These are phyloP conservation scores for Albula goreensis DNA, from an alignment of 2,113 vertebrate genomes.

Conservation along the genomic window DNA sequence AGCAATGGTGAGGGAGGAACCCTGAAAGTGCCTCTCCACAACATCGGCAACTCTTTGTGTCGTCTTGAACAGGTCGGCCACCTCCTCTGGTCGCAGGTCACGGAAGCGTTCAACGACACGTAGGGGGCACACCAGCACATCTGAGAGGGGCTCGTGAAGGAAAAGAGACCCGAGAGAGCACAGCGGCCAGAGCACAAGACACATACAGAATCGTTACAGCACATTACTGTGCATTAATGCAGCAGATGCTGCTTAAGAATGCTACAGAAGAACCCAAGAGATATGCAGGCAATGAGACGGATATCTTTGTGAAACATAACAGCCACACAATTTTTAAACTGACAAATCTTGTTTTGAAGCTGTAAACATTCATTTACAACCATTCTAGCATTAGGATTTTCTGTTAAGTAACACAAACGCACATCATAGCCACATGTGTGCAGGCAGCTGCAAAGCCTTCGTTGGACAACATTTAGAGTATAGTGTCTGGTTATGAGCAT, in stretches of 20 bases:
- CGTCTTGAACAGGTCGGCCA: conserved; percentile 77
- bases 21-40: conserved; percentile 83
- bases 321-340: too few relatives aligned
- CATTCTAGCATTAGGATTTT: too few relatives aligned
- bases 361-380: too few relatives aligned
- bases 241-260: neutral
- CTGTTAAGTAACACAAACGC: too few relatives aligned
- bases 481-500: too few relatives aligned
- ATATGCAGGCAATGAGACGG: too few relatives aligned
- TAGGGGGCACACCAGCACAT: conserved; percentile 87
- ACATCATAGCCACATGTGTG: too few relatives aligned
- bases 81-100: conserved; percentile 80
- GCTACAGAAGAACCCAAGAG: neutral
- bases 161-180: conserved; percentile 35
- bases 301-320: too few relatives aligned
- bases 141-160: conserved; percentile 70
- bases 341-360: too few relatives aligned
- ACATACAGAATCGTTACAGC: neutral
- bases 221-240: neutral
- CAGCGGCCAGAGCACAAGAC: neutral
- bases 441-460: too few relatives aligned
- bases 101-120: conserved; percentile 80
- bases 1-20: conserved; percentile 83
- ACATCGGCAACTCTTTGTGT: conserved; percentile 76
- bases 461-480: too few relatives aligned